phyloP scores from a whole-genome alignment of 2,888 invertebrate species.

The Lithophane ornitopus region DNA sequence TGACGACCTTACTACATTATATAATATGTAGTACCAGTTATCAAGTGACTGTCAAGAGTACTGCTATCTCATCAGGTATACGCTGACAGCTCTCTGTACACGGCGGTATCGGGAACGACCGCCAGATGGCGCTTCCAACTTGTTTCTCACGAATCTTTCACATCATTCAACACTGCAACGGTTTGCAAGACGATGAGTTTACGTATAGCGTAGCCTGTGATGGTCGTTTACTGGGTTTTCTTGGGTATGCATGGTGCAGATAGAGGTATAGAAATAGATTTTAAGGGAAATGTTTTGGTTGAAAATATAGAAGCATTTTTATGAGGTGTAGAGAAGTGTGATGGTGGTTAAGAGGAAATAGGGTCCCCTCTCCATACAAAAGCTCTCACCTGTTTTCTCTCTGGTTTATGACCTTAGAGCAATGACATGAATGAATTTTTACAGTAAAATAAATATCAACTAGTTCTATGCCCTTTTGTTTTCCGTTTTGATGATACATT shows the following conservation, averaged over 20 bases:
- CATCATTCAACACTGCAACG: slow-evolving; percentile 58
- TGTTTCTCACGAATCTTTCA: slow-evolving; percentile 64
- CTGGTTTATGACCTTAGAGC: too few species aligned
- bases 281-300: too few species aligned
- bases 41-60: background rate
- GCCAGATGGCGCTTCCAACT: slow-evolving; percentile 63
- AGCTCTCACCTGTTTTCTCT: too few species aligned
- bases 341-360: background rate
- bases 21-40: too few species aligned
- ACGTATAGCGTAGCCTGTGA: background rate
- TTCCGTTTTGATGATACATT: too few species aligned
- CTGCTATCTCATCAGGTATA: background rate
- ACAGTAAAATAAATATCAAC: too few species aligned
- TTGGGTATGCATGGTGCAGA: background rate
- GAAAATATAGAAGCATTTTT: background rate
- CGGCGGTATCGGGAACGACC: slow-evolving; percentile 15
- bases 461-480: too few species aligned
- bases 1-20: too few species aligned
- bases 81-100: background rate
- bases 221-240: slow-evolving; percentile 10
- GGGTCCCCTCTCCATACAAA: too few species aligned
- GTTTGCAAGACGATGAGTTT: slow-evolving; percentile 25
- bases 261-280: background rate
- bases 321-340: too few species aligned
- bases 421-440: too few species aligned